A percentile compares a stretch with the other conserved stretches of the same genome.
Conservation (phyloP, 2,113 vertebrate genomes). For the Periophthalmodon schlosseri region DNA sequence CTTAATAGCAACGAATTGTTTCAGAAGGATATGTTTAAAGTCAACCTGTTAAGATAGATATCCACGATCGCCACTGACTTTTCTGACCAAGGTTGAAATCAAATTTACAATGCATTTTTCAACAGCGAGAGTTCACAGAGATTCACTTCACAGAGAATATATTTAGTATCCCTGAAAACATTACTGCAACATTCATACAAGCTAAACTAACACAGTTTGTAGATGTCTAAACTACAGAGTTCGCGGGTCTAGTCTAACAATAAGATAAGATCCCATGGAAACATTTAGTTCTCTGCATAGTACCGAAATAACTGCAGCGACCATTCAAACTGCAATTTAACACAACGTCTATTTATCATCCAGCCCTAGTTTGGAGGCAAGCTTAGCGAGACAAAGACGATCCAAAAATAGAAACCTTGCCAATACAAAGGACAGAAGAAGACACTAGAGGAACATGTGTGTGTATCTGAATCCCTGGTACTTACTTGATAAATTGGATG, state of each 20-base stretch:
- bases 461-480: slow-evolving; percentile 38
- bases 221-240: too few relatives aligned
- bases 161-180: background rate
- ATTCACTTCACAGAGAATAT: too few relatives aligned
- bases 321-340: background rate
- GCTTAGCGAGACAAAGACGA: slow-evolving; percentile 26
- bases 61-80: too few relatives aligned
- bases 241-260: too few relatives aligned
- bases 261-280: background rate
- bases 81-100: too few relatives aligned
- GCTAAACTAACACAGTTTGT: background rate
- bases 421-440: slow-evolving; percentile 17
- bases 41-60: too few relatives aligned
- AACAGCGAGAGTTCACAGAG: too few relatives aligned
- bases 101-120: too few relatives aligned
- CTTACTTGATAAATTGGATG: slow-evolving; percentile 57
- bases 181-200: background rate
- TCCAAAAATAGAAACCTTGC: slow-evolving; percentile 17
- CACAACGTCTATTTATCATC: background rate
- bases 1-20: too few relatives aligned
- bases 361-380: slow-evolving; percentile 9
- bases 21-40: too few relatives aligned
- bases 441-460: slow-evolving; percentile 12
- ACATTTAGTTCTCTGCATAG: background rate
- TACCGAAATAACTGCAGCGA: background rate